These are phyloP conservation scores for Apteryx owenii DNA, from an alignment of 2,113 vertebrate species.

Conservation along the genomic window DNA sequence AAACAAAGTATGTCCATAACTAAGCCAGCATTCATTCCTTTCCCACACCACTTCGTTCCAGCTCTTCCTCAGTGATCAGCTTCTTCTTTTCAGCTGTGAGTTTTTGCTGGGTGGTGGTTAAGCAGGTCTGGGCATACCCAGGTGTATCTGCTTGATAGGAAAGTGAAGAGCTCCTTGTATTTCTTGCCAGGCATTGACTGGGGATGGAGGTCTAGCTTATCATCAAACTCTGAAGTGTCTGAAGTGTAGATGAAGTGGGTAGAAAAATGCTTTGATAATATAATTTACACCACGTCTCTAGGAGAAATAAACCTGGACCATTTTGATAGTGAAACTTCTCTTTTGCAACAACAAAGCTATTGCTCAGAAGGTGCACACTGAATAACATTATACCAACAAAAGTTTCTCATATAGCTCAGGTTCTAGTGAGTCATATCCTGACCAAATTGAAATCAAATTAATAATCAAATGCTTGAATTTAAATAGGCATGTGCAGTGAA, in stretches of 20 bases:
- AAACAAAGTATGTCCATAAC: constrained; percentile 24
- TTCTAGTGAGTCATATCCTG: not conserved
- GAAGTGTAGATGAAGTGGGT: not conserved
- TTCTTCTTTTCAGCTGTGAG: not conserved
- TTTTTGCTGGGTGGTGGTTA: not conserved
- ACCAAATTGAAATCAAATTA: constrained; percentile 42
- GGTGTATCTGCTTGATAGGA: constrained; percentile 40
- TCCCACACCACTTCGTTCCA: not conserved
- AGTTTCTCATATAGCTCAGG: not conserved
- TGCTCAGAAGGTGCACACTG: not conserved
- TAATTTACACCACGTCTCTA: not conserved
- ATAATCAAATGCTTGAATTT: constrained; percentile 15
- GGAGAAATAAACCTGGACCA: not conserved
- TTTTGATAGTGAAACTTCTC: not conserved
- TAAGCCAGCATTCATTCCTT: constrained; percentile 12
- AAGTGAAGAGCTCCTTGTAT: not conserved
- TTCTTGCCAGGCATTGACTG: not conserved
- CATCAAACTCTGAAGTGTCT: not conserved
- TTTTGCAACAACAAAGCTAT: not conserved
- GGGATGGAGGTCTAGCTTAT: not conserved
- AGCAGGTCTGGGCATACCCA: not conserved
- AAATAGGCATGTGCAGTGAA: not conserved
- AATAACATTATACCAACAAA: not conserved
- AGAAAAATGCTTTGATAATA: not conserved
- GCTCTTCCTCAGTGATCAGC: not conserved